Evolutionary conservation across 2,113 vertebrate species (phyloP), one percentile per base, ranked within the genome.

Genomic region (Peromyscus californicus): DNA sequence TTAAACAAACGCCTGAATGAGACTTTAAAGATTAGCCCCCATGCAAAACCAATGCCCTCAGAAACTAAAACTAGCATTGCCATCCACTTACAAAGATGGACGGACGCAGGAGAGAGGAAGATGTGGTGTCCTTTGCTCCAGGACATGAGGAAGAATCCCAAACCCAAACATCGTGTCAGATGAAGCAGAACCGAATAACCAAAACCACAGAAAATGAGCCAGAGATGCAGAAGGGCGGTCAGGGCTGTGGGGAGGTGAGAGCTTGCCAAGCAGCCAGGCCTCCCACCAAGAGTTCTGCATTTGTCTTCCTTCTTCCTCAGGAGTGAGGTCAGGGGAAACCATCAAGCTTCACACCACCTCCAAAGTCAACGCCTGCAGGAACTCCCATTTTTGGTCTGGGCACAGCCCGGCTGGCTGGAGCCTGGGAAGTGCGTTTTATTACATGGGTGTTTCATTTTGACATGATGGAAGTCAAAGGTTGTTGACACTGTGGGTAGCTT

Each of bases 121-220:
- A 65, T 33, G 83, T 70, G 93, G 63, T 63, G 63, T 70, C 57
- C 57, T 91, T 89, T 96, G 78, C 75, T 93, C 78, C 84, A 74
- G 75, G 48, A 48, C 39, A 45, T 78, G 93, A 86, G 92, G 92
- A 92, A 94, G 84, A 51, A 90, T 85, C 87, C 61, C 92, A 97
- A 67, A 83, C 57, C 22, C 74, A 86, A 96, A 91, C 63, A 54
- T 80, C 88, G 89, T 92, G 84, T 61, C 86, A 95, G 91, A 79
- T 36, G 89, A 89, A 86, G 57, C 82, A 80, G 45, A 86, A 84
- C 16, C 19, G 21, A 95, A 97, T 48, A 79, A 89, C 86, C 33
- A 42, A 94, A 97, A 80, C 87, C 65, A 61, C 39, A 76, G 33
- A 74, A 88, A 79, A 95, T 45, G 74, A 96, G 26, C 59, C 80